Evolutionary conservation across 2,797 vertebrate genomes (phyloP), one percentile per base, ranked within the genome.

Genomic region (Clarias laeviceps): DNA sequence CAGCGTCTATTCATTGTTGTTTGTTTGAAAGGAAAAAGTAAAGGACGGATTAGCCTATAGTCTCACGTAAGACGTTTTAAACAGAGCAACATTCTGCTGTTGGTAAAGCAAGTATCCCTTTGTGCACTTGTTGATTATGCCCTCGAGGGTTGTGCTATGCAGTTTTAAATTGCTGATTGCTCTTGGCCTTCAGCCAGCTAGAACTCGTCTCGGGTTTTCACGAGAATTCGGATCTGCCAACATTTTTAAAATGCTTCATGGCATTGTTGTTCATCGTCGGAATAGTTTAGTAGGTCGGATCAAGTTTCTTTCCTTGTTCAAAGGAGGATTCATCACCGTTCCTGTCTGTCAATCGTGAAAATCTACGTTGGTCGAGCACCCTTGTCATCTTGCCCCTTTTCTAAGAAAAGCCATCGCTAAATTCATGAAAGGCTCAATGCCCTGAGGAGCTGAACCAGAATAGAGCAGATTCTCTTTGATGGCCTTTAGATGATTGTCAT

Each of bases 231-330:
- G 34, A 77, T 59, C 14, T 14, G 6, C 32, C 6, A 32, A 37
- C 57, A 84, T 87, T 65, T 56, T 70, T 78, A 12, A 82, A 82
- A 85, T 85, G 29, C 59, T 82, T 84, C 27, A 29, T 11, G 34
- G 17, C 50, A 59, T 82, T 24, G 61, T 54, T 62, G 69, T 57
- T 66, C 17, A 66, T 84, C 22, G 9, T 32, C 65, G 12, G 22
- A 57, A 79, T 78, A 74, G 27, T 79, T 82, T 40, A 50, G 56
- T 45, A 72, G 59, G 50, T n/a, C 5, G 37, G 68, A 82, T 82
- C 65, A 14, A 27, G 77, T 70, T 84, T 86, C 77, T 82, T 82
- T 84, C 72, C 82, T 88, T 27, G 69, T 85, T n/a, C 50, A 29
- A 29, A 32, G 29, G 20, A 79, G 32, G 24, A 77, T 83, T 85